Evolutionary conservation across 2,888 invertebrate species (phyloP), one percentile per base, ranked within the genome.

Genomic region (Drosophila buzzatii): DNA sequence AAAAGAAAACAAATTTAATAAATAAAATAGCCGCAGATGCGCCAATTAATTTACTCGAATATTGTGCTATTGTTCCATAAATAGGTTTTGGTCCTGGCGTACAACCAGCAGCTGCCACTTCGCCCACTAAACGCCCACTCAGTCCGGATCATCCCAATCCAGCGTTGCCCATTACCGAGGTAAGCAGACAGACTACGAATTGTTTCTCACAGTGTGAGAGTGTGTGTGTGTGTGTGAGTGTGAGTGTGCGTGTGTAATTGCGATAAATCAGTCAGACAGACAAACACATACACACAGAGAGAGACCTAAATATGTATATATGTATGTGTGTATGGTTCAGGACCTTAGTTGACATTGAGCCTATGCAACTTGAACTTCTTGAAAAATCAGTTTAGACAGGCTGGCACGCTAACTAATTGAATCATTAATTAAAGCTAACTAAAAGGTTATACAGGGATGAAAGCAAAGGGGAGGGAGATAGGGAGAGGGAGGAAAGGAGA

Each of bases 71-170:
- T 42, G 3, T 67, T 52, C 27, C 57, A 44, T 55, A 62, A 59
- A 18, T 53, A 95, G 95, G 94, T 84, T 94, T 94, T 86, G 95
- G 94, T 64, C 91, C 94, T 41, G 93, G 93, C 70, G 93, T 93
- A 52, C 93, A 93, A 69, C 91, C 93, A 51, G 93, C 93, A 77
- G 93, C 94, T 69, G 91, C 88, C 59, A 89, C 94, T 70, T 94
- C 94, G 51, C 94, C 94, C 64, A 94, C 94, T 47, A 94, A 94
- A 81, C 92, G 94, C 74, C 94, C 95, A 37, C 92, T 94, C 76
- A 95, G 95, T 65, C 95, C 95, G 39, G 95, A 95, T 91, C 94
- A 95, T 85, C 95, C 95, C 14, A 95, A 95, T 93, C 95, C 96
- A 70, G 95, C 95, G 49, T 94, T 95, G 90, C 95, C 95, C 73